Base-by-base conservation (phyloP, 2,888 invertebrate genomes). In the Hybos culiciformis region DNA sequence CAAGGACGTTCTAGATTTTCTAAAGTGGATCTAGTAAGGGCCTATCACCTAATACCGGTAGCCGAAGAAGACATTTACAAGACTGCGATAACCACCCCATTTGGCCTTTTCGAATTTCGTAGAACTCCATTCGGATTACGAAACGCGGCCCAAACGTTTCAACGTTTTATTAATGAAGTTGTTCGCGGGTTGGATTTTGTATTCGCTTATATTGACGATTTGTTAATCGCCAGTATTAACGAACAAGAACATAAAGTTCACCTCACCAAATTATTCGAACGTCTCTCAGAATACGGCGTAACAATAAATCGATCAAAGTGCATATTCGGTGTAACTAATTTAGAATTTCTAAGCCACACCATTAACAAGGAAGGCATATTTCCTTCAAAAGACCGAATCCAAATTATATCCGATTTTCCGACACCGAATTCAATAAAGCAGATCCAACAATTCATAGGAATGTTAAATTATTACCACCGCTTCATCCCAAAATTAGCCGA, bases 41-140 rank as follows among this genome's bases (percentile, higher is more conserved):
- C 60, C 1, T 65, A 55, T 42, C 51, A 59, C 37, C 56, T 61
- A 24, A 59, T 66, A 19, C 57, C 58, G 1, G 52, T 63, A 4
- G 45, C 41, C 3, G 37, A 47, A n/a, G 53, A 50, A n/a, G 54
- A 60, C 44, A 51, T 61, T 12, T 47, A 29, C 1, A 61, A 62
- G 45, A 58, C 59, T 4, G 59, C 56, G 0, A 54, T 60, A 6
- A 55, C 42, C 2, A 60, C 59, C 2, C 57, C 59, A 1, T 59
- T 59, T 43, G 58, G 58, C 5, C 41, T 59, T 5, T 61, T 52
- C 41, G 59, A 60, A 45, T 56, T 51, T 39, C 20, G 46, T 1
- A 18, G 20, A 4, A 59, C 59, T 57, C 43, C 53, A 2, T 60
- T 59, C 39, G 58, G 59, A 1, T 48, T 63, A 3, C 43, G 53